Evolutionary conservation across 2,113 vertebrate species (phyloP), one percentile per base, ranked within the genome.

Genomic region (Myiopsitta monachus): DNA sequence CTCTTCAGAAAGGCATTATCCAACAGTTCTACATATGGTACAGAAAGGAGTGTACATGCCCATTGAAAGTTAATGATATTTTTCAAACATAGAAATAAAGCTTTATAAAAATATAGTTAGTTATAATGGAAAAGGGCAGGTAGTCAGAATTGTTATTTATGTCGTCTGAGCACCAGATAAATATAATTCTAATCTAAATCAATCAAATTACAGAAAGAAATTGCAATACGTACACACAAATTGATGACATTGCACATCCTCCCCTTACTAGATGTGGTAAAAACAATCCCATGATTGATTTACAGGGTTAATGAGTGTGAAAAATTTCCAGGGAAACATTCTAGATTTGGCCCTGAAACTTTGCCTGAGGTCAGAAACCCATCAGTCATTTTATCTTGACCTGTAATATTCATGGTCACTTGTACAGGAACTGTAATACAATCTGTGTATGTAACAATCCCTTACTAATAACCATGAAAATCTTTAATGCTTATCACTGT

Each of bases 1-100:
- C 74, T 90, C 93, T 95, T 90, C 85, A 82, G 74, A 94, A 94
- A 93, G 80, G 69, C 67, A 67, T 76, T 92, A 92, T 91, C 96
- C 95, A 67, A 39, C 70, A 76, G 46, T 49, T 90, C 89, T 94
- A 70, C 77, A 38, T 87, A 70, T 10, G 49, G 24, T 79, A 57
- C 67, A 88, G 87, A 38, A 85, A 66, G 67, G n/a, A 83, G 39
- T 73, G 69, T 67, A 79, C 41, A 54, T 93, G 33, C 63, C 90
- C 61, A 51, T 7, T 87, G 8, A 41, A 92, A 93, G 61, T 38
- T 91, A 90, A 91, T 92, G 54, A 51, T 23, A 83, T 79, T 85
- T 79, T 75, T 68, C 72, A 77, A 73, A 75, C 24, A 63, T 3
- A 62, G 66, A 90, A 94, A 88, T 38, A 68, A 67, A 87, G 49